Evolutionary conservation across 1,140 invertebrate genomes (phyloP).

Genomic region (Tetraneura akinire): DNA sequence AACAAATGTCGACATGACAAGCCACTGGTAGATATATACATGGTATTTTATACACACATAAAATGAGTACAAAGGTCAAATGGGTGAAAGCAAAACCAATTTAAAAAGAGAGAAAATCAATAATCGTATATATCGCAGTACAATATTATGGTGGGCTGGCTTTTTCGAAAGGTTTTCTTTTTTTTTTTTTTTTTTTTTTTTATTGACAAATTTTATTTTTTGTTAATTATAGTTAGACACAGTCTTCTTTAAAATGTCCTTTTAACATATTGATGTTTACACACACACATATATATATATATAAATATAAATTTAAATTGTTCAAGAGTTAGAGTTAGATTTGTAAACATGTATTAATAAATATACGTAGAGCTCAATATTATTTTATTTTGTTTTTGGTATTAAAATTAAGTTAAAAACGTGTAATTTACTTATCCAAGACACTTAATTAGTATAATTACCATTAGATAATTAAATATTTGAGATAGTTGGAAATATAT

Average conservation of each 20-base stretch:
- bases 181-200: not conserved
- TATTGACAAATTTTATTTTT: not conserved
- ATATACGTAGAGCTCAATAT: no score
- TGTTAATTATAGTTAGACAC: not conserved
- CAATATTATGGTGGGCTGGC: not conserved
- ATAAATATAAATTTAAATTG: no score
- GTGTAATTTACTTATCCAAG: not conserved
- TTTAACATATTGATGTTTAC: not conserved
- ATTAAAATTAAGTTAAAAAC: not conserved
- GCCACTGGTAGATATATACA: no score
- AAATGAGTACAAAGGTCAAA: constrained; percentile 24
- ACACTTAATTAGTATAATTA: no score
- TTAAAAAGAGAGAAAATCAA: constrained; percentile 23
- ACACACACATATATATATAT: no score
- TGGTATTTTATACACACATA: not conserved
- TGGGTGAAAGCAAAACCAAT: constrained; percentile 34
- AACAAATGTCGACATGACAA: no score
- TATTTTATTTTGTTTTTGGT: no score
- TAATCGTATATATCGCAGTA: constrained; percentile 7
- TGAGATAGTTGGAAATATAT: no score
- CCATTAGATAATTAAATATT: no score
- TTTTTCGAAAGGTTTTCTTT: constrained; percentile 3
- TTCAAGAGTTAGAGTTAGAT: no score
- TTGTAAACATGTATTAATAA: no score
- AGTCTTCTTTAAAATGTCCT: not conserved